A percentile compares a stretch with the other conserved stretches of the same genome.
Evolutionary conservation across 1,140 invertebrate species (phyloP).

Genomic region (Trichonephila inaurata): DNA sequence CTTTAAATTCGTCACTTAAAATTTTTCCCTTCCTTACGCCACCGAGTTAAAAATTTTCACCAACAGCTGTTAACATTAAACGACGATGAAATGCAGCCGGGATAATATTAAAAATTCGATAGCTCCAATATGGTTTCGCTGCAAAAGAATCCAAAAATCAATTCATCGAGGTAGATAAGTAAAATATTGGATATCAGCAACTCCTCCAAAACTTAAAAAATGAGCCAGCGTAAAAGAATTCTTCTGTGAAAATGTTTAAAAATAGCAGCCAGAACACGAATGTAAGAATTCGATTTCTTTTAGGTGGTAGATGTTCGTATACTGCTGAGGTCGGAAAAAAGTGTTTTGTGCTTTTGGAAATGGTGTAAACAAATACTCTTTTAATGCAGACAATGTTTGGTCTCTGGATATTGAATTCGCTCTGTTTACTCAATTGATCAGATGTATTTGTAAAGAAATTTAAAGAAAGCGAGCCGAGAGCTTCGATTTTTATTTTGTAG

Average conservation of each 20-base stretch:
- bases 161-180: conserved; percentile 12
- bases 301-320: neutral
- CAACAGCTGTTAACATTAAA: conserved; percentile 1
- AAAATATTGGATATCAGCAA: conserved; percentile 30
- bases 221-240: neutral
- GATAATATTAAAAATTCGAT: conserved; percentile 13
- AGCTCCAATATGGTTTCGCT: conserved; percentile 7
- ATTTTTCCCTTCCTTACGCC: too few species aligned
- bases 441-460: neutral
- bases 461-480: neutral
- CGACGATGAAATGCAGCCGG: conserved; percentile 2
- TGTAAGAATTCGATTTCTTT: conserved; percentile 5
- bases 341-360: neutral
- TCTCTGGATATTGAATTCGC: neutral
- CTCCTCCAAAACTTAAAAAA: neutral
- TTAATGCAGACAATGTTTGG: neutral
- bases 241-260: neutral
- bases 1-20: too few species aligned
- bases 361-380: neutral
- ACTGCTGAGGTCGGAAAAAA: conserved; percentile 19
- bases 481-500: too few species aligned
- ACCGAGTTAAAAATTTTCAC: neutral
- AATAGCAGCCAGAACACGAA: neutral
- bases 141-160: conserved; percentile 5
- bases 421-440: neutral